Percentiles rank a stretch among this genome's conserved stretches.
Conservation (phyloP, 2,888 invertebrate species). For the Agelastica alni region DNA sequence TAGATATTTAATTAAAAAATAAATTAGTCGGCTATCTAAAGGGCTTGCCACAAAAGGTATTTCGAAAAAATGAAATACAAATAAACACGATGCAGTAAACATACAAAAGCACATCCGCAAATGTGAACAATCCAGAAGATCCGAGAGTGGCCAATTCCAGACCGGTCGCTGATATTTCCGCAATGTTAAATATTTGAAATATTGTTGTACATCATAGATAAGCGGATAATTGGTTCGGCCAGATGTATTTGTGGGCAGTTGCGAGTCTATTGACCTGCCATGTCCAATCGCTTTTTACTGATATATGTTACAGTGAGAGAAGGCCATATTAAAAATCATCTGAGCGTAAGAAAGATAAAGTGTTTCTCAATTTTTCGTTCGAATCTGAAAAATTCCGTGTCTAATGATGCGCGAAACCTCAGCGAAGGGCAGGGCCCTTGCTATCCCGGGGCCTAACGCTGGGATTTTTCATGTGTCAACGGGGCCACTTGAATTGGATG, state of each 20-base stretch:
- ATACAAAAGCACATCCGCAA: slow-evolving; percentile 11
- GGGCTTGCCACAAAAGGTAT: neutral
- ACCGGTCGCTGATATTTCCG: slow-evolving; percentile 25
- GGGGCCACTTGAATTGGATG: slow-evolving; percentile 16
- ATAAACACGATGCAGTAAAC: slow-evolving; percentile 15
- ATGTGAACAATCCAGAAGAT: slow-evolving; percentile 18
- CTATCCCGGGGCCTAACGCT: slow-evolving; percentile 18
- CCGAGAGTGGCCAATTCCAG: slow-evolving; percentile 25
- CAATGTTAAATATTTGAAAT: slow-evolving; percentile 36
- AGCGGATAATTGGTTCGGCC: slow-evolving; percentile 33
- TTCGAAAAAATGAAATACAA: slow-evolving; percentile 10
- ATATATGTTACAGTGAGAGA: slow-evolving; percentile 43
- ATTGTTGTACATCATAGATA: slow-evolving; percentile 36
- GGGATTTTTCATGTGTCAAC: slow-evolving; percentile 24
- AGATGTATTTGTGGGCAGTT: slow-evolving; percentile 28
- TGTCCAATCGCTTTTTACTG: slow-evolving; percentile 33
- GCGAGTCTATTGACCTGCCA: slow-evolving; percentile 32
- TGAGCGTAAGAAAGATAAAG: slow-evolving; percentile 52
- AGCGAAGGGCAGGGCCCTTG: slow-evolving; percentile 26
- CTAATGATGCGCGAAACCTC: slow-evolving; percentile 47
- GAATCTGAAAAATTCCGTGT: slow-evolving; percentile 36
- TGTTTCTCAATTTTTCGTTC: slow-evolving; percentile 46
- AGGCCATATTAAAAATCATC: slow-evolving; percentile 49
- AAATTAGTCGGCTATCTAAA: neutral
- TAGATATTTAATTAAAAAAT: slow-evolving; percentile 2